Evolutionary conservation across 2,888 invertebrate genomes (phyloP), one percentile per base, ranked within the genome.

Genomic region (Seladonia tumulorum): DNA sequence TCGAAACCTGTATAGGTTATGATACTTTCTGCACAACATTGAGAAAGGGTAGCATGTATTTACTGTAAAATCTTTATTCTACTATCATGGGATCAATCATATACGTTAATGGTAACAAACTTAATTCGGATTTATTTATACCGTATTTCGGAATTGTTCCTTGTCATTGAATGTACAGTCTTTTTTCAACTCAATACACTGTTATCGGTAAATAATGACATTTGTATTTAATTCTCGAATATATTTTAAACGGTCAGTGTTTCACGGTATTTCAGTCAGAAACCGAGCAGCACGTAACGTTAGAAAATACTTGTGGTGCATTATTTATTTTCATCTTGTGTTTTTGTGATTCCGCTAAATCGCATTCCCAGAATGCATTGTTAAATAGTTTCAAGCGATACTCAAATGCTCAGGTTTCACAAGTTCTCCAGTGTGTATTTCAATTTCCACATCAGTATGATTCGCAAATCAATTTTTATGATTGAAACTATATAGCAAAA

Each of bases 291-390:
- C n/a, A 39, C 14, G 47, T 7, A 53, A 42, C 29, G 12, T 25
- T 57, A 63, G n/a, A 49, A 70, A 63, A 4, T n/a, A 49, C 45
- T 63, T 78, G 25, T 29, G 29, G 49, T 18, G n/a, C 70, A 49
- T 83, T 82, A 74, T 84, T 83, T 83, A 84, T 70, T 83, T 78
- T 71, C 57, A 82, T 82, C 29, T 71, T 53, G 68, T 74, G 82
- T 53, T 83, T 78, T 82, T 75, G 18, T 47, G 45, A 45, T 25
- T 82, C 45, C 60, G 47, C 75, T 71, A 22, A 29, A 39, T 25
- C 47, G 25, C 5, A 35, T 29, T 4, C 66, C 35, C n/a, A 8
- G 49, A 5, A 66, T 35, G 5, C n/a, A 66, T 12, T 47, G 35
- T 14, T 18, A 8, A 45, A 71, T 71, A 45, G 42, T 71, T 71